phyloP scores from a whole-genome alignment of 2,113 vertebrate species.

The Anoura caudifer region DNA sequence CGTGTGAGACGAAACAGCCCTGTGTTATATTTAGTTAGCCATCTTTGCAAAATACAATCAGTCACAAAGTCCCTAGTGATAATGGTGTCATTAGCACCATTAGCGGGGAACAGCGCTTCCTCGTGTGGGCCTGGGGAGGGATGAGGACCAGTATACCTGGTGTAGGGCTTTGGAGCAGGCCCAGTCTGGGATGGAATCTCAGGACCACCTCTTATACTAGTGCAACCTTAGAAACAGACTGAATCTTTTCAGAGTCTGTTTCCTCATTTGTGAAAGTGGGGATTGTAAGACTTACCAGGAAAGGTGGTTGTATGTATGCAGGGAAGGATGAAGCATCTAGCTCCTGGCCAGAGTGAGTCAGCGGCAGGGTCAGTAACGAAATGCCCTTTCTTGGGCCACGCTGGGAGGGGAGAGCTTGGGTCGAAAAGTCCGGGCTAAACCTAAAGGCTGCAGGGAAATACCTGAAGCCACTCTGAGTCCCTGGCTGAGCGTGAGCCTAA shows the following conservation, averaged over 20 bases:
- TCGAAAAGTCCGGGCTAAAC: not conserved
- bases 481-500: not conserved
- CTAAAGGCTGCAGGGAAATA: not conserved
- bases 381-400: not conserved
- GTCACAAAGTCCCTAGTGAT: not conserved
- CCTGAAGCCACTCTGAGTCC: not conserved
- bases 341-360: not conserved
- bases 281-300: not conserved
- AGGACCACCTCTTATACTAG: not conserved
- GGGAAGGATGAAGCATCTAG: not conserved
- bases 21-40: not conserved
- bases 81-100: no score
- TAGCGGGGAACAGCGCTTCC: rapidly evolving
- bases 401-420: not conserved
- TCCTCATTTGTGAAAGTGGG: not conserved
- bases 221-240: not conserved
- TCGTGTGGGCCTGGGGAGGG: rapidly evolving
- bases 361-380: not conserved
- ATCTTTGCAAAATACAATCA: not conserved
- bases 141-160: rapidly evolving
- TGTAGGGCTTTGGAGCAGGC: not conserved
- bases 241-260: not conserved
- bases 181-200: not conserved
- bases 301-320: not conserved
- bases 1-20: constrained; percentile 67